Evolutionary conservation across 2,888 invertebrate genomes (phyloP).

Genomic region (Halocaridina rubra): DNA sequence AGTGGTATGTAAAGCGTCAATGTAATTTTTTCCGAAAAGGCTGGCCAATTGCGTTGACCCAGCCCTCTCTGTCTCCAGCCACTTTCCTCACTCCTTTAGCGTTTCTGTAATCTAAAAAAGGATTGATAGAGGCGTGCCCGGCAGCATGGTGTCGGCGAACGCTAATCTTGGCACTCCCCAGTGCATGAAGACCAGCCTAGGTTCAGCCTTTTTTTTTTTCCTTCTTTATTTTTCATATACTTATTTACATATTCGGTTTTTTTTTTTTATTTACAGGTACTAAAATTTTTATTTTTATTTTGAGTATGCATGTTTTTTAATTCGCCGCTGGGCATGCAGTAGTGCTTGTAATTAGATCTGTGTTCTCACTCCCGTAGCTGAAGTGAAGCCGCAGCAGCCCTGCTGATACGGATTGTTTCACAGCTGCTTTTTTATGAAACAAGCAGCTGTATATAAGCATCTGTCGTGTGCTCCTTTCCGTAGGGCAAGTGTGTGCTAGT

Average conservation of each 20-base stretch:
- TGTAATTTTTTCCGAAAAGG: constrained; percentile 25
- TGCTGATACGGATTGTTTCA: constrained; percentile 45
- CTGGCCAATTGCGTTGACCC: constrained; percentile 40
- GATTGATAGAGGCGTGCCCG: constrained; percentile 43
- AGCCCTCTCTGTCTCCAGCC: constrained; percentile 52
- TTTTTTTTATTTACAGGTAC: constrained; percentile 23
- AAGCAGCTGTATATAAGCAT: constrained; percentile 37
- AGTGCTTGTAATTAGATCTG: constrained; percentile 47
- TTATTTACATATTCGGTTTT: constrained; percentile 37
- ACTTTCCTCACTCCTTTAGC: constrained; percentile 48
- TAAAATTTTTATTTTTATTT: no score
- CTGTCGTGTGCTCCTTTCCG: constrained; percentile 43
- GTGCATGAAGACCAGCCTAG: constrained; percentile 61
- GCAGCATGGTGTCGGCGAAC: constrained; percentile 53
- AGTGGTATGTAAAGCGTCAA: constrained; percentile 39
- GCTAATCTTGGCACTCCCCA: constrained; percentile 62
- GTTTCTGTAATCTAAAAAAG: constrained; percentile 28
- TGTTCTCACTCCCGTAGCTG: constrained; percentile 54
- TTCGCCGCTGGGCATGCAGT: constrained; percentile 54
- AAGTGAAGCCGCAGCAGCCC: constrained; percentile 46
- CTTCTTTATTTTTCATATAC: constrained; percentile 2
- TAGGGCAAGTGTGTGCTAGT: constrained; percentile 58
- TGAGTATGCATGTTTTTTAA: constrained; percentile 37
- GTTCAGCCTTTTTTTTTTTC: constrained; percentile 53
- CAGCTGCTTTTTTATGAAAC: constrained; percentile 45